Base-by-base conservation (phyloP, 2,888 invertebrate species). In the Maniola hyperantus region DNA sequence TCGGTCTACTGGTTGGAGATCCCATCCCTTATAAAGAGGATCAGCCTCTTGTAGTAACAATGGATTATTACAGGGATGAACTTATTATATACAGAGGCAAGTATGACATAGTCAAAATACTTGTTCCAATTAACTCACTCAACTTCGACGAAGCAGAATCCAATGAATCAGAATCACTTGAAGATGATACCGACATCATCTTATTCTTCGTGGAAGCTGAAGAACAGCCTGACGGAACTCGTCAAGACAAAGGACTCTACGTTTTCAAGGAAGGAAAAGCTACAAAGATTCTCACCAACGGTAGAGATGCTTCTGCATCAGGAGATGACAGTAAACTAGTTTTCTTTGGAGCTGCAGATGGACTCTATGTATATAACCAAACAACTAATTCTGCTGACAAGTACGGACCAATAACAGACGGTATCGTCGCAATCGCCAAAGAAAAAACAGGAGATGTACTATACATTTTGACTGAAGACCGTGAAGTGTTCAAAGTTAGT, bases 401-500 rank as follows among this genome's bases (percentile, higher is more conserved):
- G 54, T 77, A 75, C 26, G 78, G 78, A 44, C 57, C 74, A 7
- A 57, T 79, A 0, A 67, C 72, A 10, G 79, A 80, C n/a, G 74
- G 68, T 46, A 74, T 80, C 5, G 72, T 78, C 51, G 74, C 69
- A 20, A 73, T 79, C 5, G 74, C 69, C 0, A 73, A 73, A 33
- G 68, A 73, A 7, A 70, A 68, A 20, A 44, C 54, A 4, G 69
- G 68, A 6, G 85, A 85, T 55, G 18, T 65, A 0, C 74, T 90
- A 1, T 91, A 86, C 72, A 81, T 84, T n/a, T 58, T 91, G 1
- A 87, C 84, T 6, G 80, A 81, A 44, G 76, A 84, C 20, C 75
- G 84, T 20, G 73, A 80, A 50, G 55, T 90, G 0, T 89, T 79
- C 72, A 86, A 84, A 74, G 83, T 89, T 0, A 80, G 82, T 5